Evolutionary conservation across 2,888 invertebrate species (phyloP), one percentile per base, ranked within the genome.

Genomic region (Sepiola atlantica): DNA sequence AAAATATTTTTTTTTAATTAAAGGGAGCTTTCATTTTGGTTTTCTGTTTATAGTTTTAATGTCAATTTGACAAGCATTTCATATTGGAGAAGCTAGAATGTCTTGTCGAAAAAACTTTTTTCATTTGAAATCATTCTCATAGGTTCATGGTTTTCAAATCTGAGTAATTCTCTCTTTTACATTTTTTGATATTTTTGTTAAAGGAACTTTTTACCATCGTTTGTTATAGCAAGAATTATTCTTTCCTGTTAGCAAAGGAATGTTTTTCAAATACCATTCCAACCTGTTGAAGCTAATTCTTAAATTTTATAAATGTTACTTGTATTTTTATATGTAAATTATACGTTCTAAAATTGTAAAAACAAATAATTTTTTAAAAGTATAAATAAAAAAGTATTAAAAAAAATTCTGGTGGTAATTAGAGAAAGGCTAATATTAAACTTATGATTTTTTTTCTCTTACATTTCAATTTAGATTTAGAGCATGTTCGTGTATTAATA

Each of bases 261-360:
- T 77, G n/a, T 77, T 77, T 77, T n/a, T n/a, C n/a, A 77, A n/a
- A 77, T 77, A n/a, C 77, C 77, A 77, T 77, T 77, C n/a, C 77
- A 14, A 77, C 77, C 77, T 77, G 77, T 77, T 77, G 77, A 77
- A 77, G 77, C 77, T 77, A 77, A 77, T 77, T 77, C n/a, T 57
- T 57, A 24, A 57, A 57, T 57, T 57, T 57, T 57, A 57, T 57
- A 57, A 57, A 57, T 57, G 57, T 57, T 57, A 57, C 20, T 57
- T 57, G 57, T 57, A 57, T 57, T 57, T 57, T 57, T 57, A 57
- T 57, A 57, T 57, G 20, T 57, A 57, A 57, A 57, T 57, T 57
- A 20, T 57, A 57, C 16, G 20, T 57, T 57, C 20, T 24, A 57
- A 57, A 57, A 24, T 57, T 18, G 8, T 24, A 57, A 57, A 57